A percentile compares a stretch with the other conserved stretches of the same genome.
phyloP scores from a whole-genome alignment of 2,113 vertebrate species.

The Malurus cyaneus region DNA sequence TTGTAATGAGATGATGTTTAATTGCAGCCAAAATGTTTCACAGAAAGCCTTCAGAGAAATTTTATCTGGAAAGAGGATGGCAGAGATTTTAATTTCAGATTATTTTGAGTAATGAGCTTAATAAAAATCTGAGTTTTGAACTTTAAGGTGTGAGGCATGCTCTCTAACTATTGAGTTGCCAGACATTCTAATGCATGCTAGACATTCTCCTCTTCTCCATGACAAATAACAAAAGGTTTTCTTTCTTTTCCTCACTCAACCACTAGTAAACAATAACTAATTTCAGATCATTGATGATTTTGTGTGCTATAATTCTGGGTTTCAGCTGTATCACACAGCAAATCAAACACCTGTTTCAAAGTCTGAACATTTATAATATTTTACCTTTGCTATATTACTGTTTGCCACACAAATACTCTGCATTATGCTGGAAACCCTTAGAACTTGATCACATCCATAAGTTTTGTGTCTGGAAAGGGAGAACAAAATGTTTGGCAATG shows the following conservation, averaged over 20 bases:
- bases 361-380: background rate
- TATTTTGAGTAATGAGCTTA: background rate
- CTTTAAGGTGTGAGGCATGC: background rate
- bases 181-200: background rate
- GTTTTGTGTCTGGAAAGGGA: background rate
- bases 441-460: background rate
- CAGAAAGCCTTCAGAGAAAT: background rate
- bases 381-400: background rate
- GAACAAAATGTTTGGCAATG: background rate
- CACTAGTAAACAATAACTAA: background rate
- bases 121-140: background rate
- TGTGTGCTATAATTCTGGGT: background rate
- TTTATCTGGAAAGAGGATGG: background rate
- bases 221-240: background rate
- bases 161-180: background rate
- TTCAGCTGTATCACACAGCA: background rate
- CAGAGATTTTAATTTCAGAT: background rate
- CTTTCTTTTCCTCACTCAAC: background rate
- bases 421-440: background rate
- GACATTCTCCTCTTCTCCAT: background rate
- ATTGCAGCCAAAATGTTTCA: background rate
- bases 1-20: background rate
- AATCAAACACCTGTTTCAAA: background rate
- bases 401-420: background rate
- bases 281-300: background rate